Base-by-base conservation (phyloP, 2,888 invertebrate genomes). In the Orthonevra nobilis region DNA sequence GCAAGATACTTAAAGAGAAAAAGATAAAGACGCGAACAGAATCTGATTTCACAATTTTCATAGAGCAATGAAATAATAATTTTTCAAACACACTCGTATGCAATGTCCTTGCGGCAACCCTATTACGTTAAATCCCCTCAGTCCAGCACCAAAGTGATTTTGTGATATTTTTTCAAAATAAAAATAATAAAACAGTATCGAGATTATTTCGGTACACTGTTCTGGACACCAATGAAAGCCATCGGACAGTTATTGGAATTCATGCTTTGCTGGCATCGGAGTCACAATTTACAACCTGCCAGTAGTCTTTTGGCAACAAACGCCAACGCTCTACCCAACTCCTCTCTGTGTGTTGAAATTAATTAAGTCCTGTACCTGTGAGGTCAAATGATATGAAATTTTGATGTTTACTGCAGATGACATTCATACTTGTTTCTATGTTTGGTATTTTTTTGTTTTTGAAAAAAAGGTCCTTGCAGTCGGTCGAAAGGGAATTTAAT, bases 181-280 rank as follows among this genome's bases (percentile, higher is more conserved):
- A 15, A 50, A 32, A 19, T 3, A 5, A 23, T 23, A 23, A 23
- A 38, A 38, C 3, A 4, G 34, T 19, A 60, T 30, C 34, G 10
- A 63, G 40, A 52, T 64, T 64, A 64, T 64, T 52, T 52, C 52
- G 38, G 28, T 5, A 23, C 30, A 32, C 19, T 17, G 32, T 64
- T 42, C 52, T 52, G 52, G 14, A 23, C 52, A 9, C 30, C 34
- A 6, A 52, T 52, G 52, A 64, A 52, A 64, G 52, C 30, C 34
- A 20, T 40, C 42, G 9, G 64, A 52, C 52, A 52, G 52, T 42
- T 64, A 61, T 64, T 52, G 52, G 34, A 64, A 64, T 64, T 64
- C 54, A 64, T 64, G 64, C 48, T 64, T 54, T 23, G 30, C 12
- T 30, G 30, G 42, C n/a, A 17, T 19, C 28, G 17, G 42, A 52